Percentiles rank a stretch among this genome's conserved stretches.
Conservation (phyloP, 2,888 invertebrate genomes). For the Torymus tubicola region DNA sequence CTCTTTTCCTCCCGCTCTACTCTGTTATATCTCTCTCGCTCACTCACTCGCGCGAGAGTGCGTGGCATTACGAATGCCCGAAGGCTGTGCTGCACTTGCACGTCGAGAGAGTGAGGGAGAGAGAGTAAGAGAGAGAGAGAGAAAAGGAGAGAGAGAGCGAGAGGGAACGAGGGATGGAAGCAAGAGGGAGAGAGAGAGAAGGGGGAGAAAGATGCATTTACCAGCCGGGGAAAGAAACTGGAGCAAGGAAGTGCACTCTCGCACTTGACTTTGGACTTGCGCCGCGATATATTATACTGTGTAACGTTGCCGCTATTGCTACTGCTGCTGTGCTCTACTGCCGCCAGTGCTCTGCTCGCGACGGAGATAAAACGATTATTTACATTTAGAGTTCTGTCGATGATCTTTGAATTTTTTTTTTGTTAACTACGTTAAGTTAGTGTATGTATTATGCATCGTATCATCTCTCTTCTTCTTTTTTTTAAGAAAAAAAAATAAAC, state of each 20-base stretch:
- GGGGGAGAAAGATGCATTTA: not conserved
- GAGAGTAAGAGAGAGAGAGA: not conserved
- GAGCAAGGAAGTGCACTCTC: slow-evolving; percentile 45
- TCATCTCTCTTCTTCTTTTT: not conserved
- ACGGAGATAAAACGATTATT: slow-evolving; percentile 1
- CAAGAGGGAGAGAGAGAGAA: not conserved
- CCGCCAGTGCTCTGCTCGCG: not conserved
- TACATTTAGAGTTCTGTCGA: not conserved
- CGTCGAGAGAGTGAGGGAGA: not conserved
- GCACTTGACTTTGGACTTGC: slow-evolving; percentile 39
- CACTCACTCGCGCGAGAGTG: not conserved
- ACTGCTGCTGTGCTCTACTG: not conserved
- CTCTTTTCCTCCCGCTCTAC: slow-evolving; percentile 15
- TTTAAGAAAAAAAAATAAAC: not conserved
- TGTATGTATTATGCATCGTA: slow-evolving; percentile 7
- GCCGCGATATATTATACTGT: not conserved
- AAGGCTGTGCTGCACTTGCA: slow-evolving; percentile 17
- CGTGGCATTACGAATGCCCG: slow-evolving; percentile 20
- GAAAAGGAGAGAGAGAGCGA: not conserved
- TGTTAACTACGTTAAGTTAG: slow-evolving; percentile 9
- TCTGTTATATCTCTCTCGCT: slow-evolving; percentile 1
- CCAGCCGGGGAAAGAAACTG: slow-evolving; percentile 32
- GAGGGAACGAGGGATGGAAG: not conserved
- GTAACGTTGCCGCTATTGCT: not conserved
- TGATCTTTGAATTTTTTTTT: not conserved